Base-by-base conservation (phyloP, 2,888 invertebrate genomes). In the Venusia cambrica region DNA sequence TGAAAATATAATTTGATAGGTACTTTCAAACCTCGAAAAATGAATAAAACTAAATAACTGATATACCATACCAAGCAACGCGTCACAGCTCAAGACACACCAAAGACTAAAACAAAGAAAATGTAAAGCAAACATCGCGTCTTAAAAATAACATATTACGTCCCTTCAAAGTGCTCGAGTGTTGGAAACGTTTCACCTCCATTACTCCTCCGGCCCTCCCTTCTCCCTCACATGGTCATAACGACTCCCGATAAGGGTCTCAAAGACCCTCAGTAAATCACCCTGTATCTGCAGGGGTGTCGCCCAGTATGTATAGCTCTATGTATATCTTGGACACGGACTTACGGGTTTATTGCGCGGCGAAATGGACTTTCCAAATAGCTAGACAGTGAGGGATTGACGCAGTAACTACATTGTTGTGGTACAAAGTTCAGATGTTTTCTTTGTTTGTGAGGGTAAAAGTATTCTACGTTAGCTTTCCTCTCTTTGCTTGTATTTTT, bases 161-260 rank as follows among this genome's bases (percentile, higher is more conserved):
- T 81, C 80, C 77, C 73, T 74, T 67, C 64, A 65, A 72, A 76
- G 77, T 69, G 69, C 65, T 66, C 55, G 63, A 59, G 65, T 59
- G 54, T 41, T 67, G 67, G 64, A 66, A 70, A 62, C 64, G 65
- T 58, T 44, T 57, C 62, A 62, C 68, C 68, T 62, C 64, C 63
- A 57, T 68, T 54, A 62, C 55, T 57, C 63, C 54, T 52, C 54
- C 57, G 29, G 30, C 37, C 37, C 38, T 24, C 54, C 52, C 62
- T 51, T n/a, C 79, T 70, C 83, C 83, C 85, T 87, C 85, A 87
- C 85, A 87, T 87, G 87, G 87, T 87, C 87, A 87, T 85, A 85
- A 85, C 85, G 83, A 78, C 77, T 62, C 73, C 66, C 73, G 85
- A 85, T 85, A 87, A 87, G 87, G 87, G 84, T 78, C 81, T 71